These are phyloP conservation scores for Charanyca ferruginea DNA, from an alignment of 2,888 invertebrate genomes.

Conservation along the genomic window DNA sequence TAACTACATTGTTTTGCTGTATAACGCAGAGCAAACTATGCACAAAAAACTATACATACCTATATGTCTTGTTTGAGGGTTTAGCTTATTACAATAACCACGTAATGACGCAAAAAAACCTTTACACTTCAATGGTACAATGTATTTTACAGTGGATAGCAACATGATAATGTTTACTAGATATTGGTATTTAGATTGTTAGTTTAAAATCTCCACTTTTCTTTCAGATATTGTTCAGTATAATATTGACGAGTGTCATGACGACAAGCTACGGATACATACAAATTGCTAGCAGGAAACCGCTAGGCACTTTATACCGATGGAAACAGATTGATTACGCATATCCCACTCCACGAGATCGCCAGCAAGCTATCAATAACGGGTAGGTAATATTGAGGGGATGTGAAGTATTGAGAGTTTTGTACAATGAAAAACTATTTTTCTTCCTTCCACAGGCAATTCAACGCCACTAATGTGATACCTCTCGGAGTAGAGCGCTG, in stretches of 20 bases:
- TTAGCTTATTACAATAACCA: background rate
- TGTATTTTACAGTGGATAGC: background rate
- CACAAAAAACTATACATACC: conserved; percentile 9
- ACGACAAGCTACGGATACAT: conserved; percentile 57
- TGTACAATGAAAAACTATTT: background rate
- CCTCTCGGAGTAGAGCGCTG: conserved; percentile 94
- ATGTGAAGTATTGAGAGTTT: background rate
- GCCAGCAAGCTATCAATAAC: conserved; percentile 75
- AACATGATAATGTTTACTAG: conserved; percentile 7
- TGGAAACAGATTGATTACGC: conserved; percentile 87
- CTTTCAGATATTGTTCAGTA: conserved; percentile 45
- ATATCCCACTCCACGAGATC: conserved; percentile 71
- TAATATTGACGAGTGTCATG: conserved; percentile 60
- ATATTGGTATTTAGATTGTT: background rate
- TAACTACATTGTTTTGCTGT: background rate
- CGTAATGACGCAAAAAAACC: background rate
- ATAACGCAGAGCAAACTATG: background rate
- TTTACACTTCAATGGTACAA: background rate
- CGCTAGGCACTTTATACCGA: conserved; percentile 82
- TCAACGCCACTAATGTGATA: conserved; percentile 93
- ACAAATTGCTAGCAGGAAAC: conserved; percentile 66
- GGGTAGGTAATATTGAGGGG: conserved; percentile 70
- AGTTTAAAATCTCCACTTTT: conserved; percentile 7
- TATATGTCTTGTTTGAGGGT: background rate
- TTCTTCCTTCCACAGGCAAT: conserved; percentile 84